phyloP scores from a whole-genome alignment of 2,888 invertebrate species.

The Andrena bucephala region DNA sequence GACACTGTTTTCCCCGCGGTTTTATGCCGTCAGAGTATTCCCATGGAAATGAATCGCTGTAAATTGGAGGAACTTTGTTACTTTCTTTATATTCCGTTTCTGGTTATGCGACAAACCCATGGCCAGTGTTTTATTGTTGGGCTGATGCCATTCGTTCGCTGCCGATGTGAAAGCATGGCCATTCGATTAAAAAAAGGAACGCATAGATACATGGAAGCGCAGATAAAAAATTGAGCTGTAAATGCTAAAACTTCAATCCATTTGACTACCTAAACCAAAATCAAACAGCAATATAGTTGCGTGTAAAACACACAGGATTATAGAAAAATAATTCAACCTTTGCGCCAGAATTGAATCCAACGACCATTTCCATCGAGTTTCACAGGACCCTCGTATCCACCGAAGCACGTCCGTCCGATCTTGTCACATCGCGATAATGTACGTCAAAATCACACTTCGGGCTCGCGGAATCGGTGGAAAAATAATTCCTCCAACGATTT shows the following conservation, averaged over 20 bases:
- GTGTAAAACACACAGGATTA: neutral
- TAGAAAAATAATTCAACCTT: neutral
- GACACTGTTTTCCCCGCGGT: constrained; percentile 5
- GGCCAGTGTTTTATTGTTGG: neutral
- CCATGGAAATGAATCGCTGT: neutral
- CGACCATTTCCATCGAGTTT: neutral
- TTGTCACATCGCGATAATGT: constrained; percentile 28
- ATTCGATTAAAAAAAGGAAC: neutral
- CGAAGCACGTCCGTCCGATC: constrained; percentile 14
- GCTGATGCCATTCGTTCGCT: neutral
- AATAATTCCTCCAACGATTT: constrained; percentile 13
- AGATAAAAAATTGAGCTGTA: no score
- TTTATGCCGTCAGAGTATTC: neutral
- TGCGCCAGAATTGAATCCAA: neutral
- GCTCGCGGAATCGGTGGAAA: constrained; percentile 24
- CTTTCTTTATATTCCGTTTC: constrained; percentile 1
- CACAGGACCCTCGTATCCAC: neutral
- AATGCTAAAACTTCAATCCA: no score
- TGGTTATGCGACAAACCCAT: neutral
- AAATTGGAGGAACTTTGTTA: constrained; percentile 2
- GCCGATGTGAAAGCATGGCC: neutral
- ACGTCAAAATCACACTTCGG: constrained; percentile 44
- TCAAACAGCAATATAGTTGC: no score
- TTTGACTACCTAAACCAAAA: no score
- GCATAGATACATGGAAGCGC: no score